Evolutionary conservation across 1,140 invertebrate genomes (phyloP).

Genomic region (Plectus sambesii): DNA sequence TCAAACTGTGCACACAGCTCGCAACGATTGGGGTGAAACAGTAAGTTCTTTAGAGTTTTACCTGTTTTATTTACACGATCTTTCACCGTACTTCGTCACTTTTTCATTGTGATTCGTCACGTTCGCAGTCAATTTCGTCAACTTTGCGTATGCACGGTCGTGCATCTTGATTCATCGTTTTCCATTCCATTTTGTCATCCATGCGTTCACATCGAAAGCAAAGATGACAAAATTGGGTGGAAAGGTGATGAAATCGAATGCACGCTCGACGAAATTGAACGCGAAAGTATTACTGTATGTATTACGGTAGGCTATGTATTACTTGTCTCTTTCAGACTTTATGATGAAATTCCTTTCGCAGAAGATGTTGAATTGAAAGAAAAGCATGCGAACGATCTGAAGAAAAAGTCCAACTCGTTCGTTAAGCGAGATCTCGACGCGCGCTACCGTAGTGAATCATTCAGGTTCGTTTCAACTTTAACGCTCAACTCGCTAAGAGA

Average conservation of each 20-base stretch:
- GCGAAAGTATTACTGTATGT: constrained; percentile 7
- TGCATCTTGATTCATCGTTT: too few species aligned
- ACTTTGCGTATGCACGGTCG: too few species aligned
- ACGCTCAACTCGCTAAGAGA: too few species aligned
- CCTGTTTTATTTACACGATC: not conserved
- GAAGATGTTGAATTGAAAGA: constrained; percentile 59
- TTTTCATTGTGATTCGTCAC: constrained; percentile 8
- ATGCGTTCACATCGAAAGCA: too few species aligned
- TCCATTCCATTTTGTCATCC: too few species aligned
- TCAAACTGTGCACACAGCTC: constrained; percentile 78
- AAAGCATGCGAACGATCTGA: constrained; percentile 17
- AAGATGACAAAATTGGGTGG: too few species aligned
- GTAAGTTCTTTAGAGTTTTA: constrained; percentile 49
- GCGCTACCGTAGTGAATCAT: constrained; percentile 69
- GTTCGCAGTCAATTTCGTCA: constrained; percentile 3
- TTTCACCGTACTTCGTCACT: not conserved
- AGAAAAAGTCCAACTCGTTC: constrained; percentile 35
- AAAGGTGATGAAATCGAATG: too few species aligned
- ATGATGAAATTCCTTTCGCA: constrained; percentile 69
- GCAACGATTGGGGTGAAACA: constrained; percentile 93
- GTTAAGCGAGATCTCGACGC: constrained; percentile 84
- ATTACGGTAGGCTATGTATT: constrained; percentile 22
- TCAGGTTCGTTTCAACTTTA: constrained; percentile 48
- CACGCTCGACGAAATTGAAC: too few species aligned
- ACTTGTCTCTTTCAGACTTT: constrained; percentile 51